Base-by-base conservation (phyloP, 2,113 vertebrate genomes). In the Aptenodytes patagonicus region DNA sequence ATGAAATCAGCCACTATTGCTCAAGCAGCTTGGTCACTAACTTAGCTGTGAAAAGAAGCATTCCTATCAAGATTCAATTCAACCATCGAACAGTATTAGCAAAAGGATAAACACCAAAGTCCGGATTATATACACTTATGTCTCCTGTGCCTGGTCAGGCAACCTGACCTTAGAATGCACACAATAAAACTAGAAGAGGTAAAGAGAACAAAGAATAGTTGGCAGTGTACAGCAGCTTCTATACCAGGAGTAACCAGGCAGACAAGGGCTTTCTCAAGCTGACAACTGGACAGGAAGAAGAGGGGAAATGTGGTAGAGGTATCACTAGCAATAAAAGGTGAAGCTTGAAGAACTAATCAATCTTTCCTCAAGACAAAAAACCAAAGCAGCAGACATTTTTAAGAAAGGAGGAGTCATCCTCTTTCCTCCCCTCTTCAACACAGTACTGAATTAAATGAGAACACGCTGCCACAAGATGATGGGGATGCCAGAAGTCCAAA, bases 121-220 rank as follows among this genome's bases (percentile, higher is more conserved):
- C 32, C 3, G 6, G 31, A 40, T 40, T 15, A n/a, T 4, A 42
- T 3, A 29, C 11, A 62, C 0, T 1, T 24, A 11, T 4, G 2
- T 38, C 42, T 57, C 36, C 84, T 65, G 29, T 26, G 34, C 31
- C 32, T 14, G 17, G 22, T 12, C 75, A 71, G 38, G 19, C 51
- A 36, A 8, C 31, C 44, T 26, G 17, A 11, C n/a, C 58, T 22
- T 11, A 26, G 24, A 31, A 34, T 17, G 40, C 38, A 65, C 24
- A 42, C 46, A 54, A 7, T 3, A 44, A 32, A 80, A 19, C 10
- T 4, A n/a, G 58, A 31, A 76, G 44, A 36, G 26, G 57, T 31
- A 36, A 54, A 40, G 52, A 54, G 44, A 61, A 26, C 14, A 26
- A n/a, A 36, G 72, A 62, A 13, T 6, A 49, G 57, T 3, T 61